Conservation (phyloP, 2,888 invertebrate species). For the Tuberolachnus salignus region DNA sequence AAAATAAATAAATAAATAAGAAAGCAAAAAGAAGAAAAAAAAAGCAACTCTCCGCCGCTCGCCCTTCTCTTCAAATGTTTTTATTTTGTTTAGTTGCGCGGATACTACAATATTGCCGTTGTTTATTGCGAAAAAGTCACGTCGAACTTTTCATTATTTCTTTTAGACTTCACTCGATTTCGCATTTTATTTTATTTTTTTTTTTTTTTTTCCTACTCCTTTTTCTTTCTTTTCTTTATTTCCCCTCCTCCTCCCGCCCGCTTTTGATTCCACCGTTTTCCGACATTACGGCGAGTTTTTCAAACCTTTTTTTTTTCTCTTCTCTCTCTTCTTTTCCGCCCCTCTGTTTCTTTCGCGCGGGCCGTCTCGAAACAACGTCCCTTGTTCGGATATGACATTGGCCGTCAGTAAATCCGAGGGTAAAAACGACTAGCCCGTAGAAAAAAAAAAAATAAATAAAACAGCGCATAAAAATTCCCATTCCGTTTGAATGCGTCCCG, state of each 20-base stretch:
- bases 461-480: constrained; percentile 24
- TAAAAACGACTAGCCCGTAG: constrained; percentile 4
- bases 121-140: constrained; percentile 53
- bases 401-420: constrained; percentile 42
- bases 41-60: no score
- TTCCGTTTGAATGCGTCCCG: constrained; percentile 41
- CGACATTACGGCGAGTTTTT: constrained; percentile 35
- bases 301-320: not conserved
- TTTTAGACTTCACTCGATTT: constrained; percentile 53
- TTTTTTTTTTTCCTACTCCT: constrained; percentile 4
- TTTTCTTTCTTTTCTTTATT: not conserved
- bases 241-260: not conserved
- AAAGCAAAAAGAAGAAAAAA: constrained; percentile 19
- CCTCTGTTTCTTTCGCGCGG: not conserved
- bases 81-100: constrained; percentile 38
- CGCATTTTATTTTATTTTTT: no score
- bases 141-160: constrained; percentile 54
- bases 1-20: not conserved
- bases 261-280: constrained; percentile 43
- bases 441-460: not conserved
- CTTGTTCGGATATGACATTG: constrained; percentile 12
- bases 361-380: constrained; percentile 6
- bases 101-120: constrained; percentile 51
- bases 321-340: not conserved
- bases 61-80: constrained; percentile 30